Evolutionary conservation across 1,140 invertebrate genomes (phyloP).

Genomic region (Elymnias hypermnestra): DNA sequence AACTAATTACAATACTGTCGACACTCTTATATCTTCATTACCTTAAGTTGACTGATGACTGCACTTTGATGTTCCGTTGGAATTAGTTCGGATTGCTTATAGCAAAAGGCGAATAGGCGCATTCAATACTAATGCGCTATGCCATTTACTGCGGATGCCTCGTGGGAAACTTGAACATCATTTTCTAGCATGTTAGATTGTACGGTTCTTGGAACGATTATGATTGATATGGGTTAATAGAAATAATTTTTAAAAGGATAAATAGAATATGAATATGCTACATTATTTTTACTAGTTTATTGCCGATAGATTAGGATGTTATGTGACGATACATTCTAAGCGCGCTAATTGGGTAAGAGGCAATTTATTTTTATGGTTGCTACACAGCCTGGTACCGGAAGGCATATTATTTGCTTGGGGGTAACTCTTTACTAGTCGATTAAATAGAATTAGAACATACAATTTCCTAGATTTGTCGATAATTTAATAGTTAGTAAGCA

Average conservation of each 20-base stretch:
- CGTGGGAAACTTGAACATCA: constrained; percentile 24
- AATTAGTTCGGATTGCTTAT: constrained; percentile 26
- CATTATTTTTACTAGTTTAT: too few relatives aligned
- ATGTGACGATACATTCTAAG: too few relatives aligned
- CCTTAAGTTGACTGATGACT: constrained; percentile 46
- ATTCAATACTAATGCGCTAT: constrained; percentile 32
- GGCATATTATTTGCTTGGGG: too few relatives aligned
- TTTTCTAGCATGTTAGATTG: constrained; percentile 11
- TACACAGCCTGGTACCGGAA: too few relatives aligned
- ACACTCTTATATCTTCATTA: constrained; percentile 55
- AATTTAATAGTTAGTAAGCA: too few relatives aligned
- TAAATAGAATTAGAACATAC: too few relatives aligned
- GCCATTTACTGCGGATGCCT: constrained; percentile 26
- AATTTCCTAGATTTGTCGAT: too few relatives aligned
- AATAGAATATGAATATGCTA: too few relatives aligned
- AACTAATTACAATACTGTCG: constrained; percentile 61
- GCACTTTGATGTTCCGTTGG: constrained; percentile 36
- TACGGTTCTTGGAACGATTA: constrained; percentile 13
- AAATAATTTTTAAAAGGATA: background rate
- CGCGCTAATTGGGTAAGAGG: too few relatives aligned
- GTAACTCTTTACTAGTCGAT: too few relatives aligned
- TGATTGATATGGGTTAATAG: constrained; percentile 16
- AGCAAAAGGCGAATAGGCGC: constrained; percentile 16
- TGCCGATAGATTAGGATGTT: too few relatives aligned
- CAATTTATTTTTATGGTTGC: too few relatives aligned